Conservation (phyloP, 2,113 vertebrate species). For the Thermophis baileyi region DNA sequence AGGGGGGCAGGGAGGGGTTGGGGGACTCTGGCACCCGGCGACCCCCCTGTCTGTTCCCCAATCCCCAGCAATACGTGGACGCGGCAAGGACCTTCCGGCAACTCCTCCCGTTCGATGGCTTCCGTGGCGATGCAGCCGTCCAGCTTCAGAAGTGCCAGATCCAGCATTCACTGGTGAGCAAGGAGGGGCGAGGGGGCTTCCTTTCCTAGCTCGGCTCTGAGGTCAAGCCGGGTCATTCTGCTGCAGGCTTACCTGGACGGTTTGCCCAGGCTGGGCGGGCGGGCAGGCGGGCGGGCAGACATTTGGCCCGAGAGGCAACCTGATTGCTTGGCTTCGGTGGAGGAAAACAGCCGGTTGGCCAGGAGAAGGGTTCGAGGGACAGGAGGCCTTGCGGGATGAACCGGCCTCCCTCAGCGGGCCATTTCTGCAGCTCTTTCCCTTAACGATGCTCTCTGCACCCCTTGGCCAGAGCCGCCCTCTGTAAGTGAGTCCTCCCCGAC, state of each 20-base stretch:
- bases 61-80: constrained; percentile 72
- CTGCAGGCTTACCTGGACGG: not conserved
- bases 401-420: not conserved
- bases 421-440: not conserved
- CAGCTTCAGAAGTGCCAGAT: constrained; percentile 74
- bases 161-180: constrained; percentile 65
- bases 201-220: not conserved
- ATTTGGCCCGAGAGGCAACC: not conserved
- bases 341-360: not conserved
- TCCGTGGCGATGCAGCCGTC: constrained; percentile 59
- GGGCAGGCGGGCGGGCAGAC: not conserved
- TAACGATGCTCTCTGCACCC: not conserved
- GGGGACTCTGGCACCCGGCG: not conserved
- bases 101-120: constrained; percentile 61
- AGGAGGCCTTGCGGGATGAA: not conserved
- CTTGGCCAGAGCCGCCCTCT: not conserved
- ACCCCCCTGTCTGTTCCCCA: not conserved
- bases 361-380: not conserved
- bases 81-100: constrained; percentile 72
- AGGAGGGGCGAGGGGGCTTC: not conserved
- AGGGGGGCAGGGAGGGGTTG: not conserved
- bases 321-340: not conserved
- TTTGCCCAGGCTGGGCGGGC: not conserved
- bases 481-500: not conserved
- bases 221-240: not conserved